phyloP scores from a whole-genome alignment of 2,113 vertebrate genomes.

The Seriola rivoliana region DNA sequence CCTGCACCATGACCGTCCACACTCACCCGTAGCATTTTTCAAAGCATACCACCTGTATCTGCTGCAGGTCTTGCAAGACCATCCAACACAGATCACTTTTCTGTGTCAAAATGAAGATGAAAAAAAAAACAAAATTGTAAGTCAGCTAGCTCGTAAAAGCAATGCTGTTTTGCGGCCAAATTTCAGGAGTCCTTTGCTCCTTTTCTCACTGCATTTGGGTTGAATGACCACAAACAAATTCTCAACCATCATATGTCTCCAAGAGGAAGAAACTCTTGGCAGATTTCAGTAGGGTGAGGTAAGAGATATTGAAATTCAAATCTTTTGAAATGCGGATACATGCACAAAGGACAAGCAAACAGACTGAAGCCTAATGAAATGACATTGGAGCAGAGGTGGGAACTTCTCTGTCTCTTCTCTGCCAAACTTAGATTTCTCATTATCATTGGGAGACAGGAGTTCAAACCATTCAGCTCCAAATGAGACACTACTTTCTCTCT shows the following conservation, averaged over 20 bases:
- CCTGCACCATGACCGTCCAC: background rate
- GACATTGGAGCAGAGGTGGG: conserved; percentile 33
- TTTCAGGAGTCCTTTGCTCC: background rate
- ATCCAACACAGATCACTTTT: background rate
- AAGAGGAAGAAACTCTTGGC: conserved; percentile 14
- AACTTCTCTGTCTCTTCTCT: conserved; percentile 27
- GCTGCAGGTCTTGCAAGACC: no score
- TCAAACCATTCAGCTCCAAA: conserved; percentile 60
- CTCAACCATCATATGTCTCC: background rate
- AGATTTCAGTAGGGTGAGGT: conserved; percentile 14
- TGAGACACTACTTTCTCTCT: conserved; percentile 37
- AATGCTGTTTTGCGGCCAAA: background rate
- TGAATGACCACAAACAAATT: conserved; percentile 18
- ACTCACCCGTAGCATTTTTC: background rate
- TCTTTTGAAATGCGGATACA: conserved; percentile 40
- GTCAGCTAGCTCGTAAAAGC: background rate
- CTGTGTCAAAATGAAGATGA: conserved; percentile 3
- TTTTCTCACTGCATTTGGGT: conserved; percentile 5
- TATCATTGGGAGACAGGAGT: conserved; percentile 38
- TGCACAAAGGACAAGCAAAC: conserved; percentile 39
- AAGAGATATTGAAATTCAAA: conserved; percentile 34
- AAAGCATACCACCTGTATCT: background rate
- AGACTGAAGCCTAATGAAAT: conserved; percentile 52
- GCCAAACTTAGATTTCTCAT: conserved; percentile 55
- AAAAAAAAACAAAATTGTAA: conserved; percentile 19